phyloP scores from a whole-genome alignment of 2,797 vertebrate genomes.

The Pagetopsis macropterus region DNA sequence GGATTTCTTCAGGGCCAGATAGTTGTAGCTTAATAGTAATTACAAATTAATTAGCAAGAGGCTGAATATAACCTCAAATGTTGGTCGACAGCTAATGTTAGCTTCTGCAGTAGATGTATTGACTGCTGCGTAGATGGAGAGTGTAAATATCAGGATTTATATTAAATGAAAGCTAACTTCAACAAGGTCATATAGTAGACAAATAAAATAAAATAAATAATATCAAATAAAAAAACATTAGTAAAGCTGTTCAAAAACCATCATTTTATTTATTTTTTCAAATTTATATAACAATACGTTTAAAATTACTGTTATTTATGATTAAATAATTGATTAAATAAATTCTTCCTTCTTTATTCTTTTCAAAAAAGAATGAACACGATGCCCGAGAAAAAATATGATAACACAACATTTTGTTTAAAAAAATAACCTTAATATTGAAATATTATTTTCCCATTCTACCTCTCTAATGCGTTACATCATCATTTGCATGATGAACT shows the following conservation, averaged over 20 bases:
- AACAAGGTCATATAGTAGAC: not conserved
- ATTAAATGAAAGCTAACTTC: conserved; percentile 11
- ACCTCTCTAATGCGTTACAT: conserved; percentile 24
- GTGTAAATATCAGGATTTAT: not conserved
- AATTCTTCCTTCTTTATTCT: too few relatives aligned
- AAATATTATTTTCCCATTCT: not conserved
- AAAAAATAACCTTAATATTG: not conserved
- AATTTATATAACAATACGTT: not conserved
- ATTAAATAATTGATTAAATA: too few relatives aligned
- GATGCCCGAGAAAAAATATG: too few relatives aligned
- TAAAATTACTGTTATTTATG: not conserved
- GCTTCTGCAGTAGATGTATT: not conserved
- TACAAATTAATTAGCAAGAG: conserved; percentile 29
- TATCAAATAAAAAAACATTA: not conserved
- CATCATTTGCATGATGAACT: conserved; percentile 39
- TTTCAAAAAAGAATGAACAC: too few relatives aligned
- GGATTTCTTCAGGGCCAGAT: not conserved
- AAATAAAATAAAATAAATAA: not conserved
- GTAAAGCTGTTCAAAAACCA: not conserved
- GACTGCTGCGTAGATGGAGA: conserved; percentile 8
- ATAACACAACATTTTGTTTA: too few relatives aligned
- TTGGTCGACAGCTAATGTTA: conserved; percentile 3
- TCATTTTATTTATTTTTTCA: not conserved
- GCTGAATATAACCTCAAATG: conserved; percentile 20
- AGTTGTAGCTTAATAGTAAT: conserved; percentile 11